Base-by-base conservation (phyloP, 2,797 vertebrate species). In the Natrix natrix region DNA sequence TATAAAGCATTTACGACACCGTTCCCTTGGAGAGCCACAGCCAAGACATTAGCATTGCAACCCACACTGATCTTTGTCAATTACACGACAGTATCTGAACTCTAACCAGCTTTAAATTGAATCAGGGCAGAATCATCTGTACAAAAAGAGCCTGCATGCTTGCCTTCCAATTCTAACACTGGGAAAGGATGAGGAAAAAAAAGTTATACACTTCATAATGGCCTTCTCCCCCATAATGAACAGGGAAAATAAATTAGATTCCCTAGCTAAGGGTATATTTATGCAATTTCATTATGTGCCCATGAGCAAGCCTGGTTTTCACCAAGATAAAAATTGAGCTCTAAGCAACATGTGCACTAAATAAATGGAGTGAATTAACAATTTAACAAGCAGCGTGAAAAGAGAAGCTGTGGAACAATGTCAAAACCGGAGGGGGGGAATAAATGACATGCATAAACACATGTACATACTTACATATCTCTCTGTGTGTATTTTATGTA, bases 181-280 rank as follows among this genome's bases (percentile, higher is more conserved):
- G 94, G 94, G 24, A 1, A 89, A 95, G 94, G 86, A 90, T 90
- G 69, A 91, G 93, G 28, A 8, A 28, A 55, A 56, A 96, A 97
- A 97, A 97, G 96, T 98, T 97, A 96, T 97, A 98, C 97, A 97
- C 98, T 97, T 98, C 97, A 98, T 98, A 98, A 98, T 97, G 97
- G 98, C 97, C 97, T 98, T 98, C 98, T 98, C 97, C 97, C 97
- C 97, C 97, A 94, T 98, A 98, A 98, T 98, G 98, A 98, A 98
- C 98, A 98, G 98, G 98, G 97, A 97, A 98, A 98, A 98, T 98
- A 97, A 98, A 98, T 98, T 98, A 98, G 98, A 98, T 98, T 98
- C 97, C 97, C 94, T 91, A 96, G 97, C 98, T 97, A 98, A 98
- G 98, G 98, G 98, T 97, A 97, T 98, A 98, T 98, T 98, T 98